Evolutionary conservation across 2,888 invertebrate genomes (phyloP), one percentile per base, ranked within the genome.

Genomic region (Hyppa rectilinea): DNA sequence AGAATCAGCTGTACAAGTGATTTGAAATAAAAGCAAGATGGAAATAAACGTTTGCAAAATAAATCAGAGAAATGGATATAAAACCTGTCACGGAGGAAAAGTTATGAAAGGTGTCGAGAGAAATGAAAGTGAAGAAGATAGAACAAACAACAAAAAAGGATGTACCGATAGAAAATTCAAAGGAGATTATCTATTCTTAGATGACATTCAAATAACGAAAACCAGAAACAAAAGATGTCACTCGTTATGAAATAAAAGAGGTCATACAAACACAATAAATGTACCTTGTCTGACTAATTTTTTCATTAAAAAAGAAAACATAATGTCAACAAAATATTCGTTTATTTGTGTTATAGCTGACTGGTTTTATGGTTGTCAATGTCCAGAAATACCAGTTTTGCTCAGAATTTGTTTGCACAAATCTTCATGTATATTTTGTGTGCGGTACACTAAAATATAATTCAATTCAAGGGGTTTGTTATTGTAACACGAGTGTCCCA

Each of bases 401-500:
- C 53, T n/a, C 59, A 62, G 56, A 68, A 72, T 64, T 67, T 83
- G 71, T 85, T 85, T 82, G 76, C 61, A 76, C 63, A 76, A 75
- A 72, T 73, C 69, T 73, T 81, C 50, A 45, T 70, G 71, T 84
- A 81, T 79, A 75, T 79, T 77, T 75, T 60, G 66, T 62, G 23
- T 70, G 63, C 56, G 10, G 10, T 66, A 61, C 56, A 75, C 55
- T 78, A 81, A 82, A 80, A 72, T 58, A 71, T 78, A 74, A 79
- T 78, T 76, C 74, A 69, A 74, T 88, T 88, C 86, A 84, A 87
- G 85, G 88, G 90, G 87, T 76, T 77, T 76, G n/a, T 75, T 67
- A 84, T 85, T 86, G 91, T 89, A 90, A 90, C 87, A 80, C 53
- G 91, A 92, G 89, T 88, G 84, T 81, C 86, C 89, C 86, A 89